These are phyloP conservation scores for Cepaea hortensis DNA, from an alignment of 2,888 invertebrate genomes.

Conservation along the genomic window DNA sequence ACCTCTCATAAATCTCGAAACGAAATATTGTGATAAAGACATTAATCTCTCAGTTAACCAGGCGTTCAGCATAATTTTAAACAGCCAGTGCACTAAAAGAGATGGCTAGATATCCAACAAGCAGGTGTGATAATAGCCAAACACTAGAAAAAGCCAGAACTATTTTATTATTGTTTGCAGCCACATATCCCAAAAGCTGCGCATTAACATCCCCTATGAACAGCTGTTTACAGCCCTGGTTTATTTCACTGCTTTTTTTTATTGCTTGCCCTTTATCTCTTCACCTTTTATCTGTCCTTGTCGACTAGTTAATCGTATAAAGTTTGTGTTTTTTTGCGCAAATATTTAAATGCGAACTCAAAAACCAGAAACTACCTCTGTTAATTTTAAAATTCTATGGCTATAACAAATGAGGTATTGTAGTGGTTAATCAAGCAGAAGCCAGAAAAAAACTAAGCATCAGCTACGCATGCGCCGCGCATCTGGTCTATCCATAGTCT, in stretches of 20 bases:
- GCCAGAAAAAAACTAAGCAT: neutral
- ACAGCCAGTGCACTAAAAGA: neutral
- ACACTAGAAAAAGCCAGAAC: neutral
- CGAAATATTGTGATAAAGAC: no score
- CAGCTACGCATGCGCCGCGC: neutral
- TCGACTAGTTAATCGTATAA: neutral
- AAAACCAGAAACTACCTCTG: constrained; percentile 1
- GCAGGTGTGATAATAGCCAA: constrained; percentile 6
- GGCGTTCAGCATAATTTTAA: neutral
- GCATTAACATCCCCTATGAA: constrained; percentile 18
- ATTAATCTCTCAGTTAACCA: neutral
- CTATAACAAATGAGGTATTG: constrained; percentile 6
- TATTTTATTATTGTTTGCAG: neutral
- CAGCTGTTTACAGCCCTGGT: neutral
- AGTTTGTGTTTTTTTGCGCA: neutral
- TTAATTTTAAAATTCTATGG: neutral
- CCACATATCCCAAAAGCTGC: neutral
- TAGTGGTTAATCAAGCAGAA: constrained; percentile 6
- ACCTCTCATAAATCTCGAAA: no score
- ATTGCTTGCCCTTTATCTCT: neutral
- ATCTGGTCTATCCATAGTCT: neutral
- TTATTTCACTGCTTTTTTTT: neutral
- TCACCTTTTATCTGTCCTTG: constrained; percentile 3
- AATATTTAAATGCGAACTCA: neutral
- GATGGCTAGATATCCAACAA: neutral